phyloP scores from a whole-genome alignment of 2,113 vertebrate species.

The Candoia aspera region DNA sequence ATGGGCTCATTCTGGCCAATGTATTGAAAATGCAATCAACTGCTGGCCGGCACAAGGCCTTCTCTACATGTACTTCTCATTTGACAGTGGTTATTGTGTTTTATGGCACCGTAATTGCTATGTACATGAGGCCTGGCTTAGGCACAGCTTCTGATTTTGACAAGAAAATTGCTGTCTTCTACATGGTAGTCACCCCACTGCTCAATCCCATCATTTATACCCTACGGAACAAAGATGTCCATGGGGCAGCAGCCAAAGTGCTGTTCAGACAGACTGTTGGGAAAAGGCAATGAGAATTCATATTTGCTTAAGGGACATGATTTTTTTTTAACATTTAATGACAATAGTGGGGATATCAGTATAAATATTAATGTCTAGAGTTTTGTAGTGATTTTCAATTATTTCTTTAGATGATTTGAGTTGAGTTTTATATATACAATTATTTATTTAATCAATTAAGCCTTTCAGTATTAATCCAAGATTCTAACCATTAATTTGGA shows the following conservation, averaged over 20 bases:
- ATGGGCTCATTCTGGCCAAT: not conserved
- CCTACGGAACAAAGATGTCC: not conserved
- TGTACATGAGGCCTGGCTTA: constrained; percentile 44
- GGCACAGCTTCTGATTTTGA: not conserved
- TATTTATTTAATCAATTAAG: no score
- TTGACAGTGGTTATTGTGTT: constrained; percentile 33
- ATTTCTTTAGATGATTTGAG: no score
- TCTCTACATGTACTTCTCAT: constrained; percentile 63
- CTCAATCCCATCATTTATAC: not conserved
- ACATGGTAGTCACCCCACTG: not conserved
- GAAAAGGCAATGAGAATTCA: no score
- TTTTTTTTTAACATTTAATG: no score
- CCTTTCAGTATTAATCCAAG: no score
- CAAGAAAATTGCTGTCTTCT: not conserved
- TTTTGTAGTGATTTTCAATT: no score
- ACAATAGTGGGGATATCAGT: no score
- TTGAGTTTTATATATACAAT: no score
- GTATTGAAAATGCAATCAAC: constrained; percentile 11
- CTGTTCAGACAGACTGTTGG: no score
- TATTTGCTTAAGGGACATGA: no score
- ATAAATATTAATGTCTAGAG: no score
- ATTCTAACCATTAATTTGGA: no score
- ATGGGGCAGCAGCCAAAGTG: not conserved
- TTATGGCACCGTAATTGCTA: constrained; percentile 24
- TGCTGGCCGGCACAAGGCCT: constrained; percentile 5